Base-by-base conservation (phyloP, 2,888 invertebrate genomes). In the Hirtodrosophila cameraria region DNA sequence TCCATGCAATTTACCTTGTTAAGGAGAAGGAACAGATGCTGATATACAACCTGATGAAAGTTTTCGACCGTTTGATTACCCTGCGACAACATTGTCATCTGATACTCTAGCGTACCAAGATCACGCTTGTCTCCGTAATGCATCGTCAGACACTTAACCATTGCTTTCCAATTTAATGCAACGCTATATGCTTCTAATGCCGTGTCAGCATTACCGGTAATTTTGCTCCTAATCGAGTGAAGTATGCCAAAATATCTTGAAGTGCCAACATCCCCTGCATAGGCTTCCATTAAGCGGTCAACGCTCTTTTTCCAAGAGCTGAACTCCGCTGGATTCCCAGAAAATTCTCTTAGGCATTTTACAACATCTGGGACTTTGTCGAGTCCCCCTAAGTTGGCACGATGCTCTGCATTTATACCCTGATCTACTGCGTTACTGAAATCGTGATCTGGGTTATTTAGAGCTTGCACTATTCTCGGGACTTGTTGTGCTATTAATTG, bases 1-100 rank as follows among this genome's bases (percentile, higher is more conserved):
- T 35, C 23, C 46, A 35, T 35, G 8, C 25, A 46, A 5, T 15
- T 23, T 3, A 45, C 20, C 3, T 33, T 33, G 8, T 25, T 46
- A 2, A 25, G 2, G 0, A 33, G 33, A 3, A 31, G 41, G 3
- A n/a, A 28, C 15, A 41, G 41, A 9, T 35, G 23, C 13, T 45
- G 12, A n/a, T 35, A 9, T 3, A 35, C 18, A 2, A 6, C 16
- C 18, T 35, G 18, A 5, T 35, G 15, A 9, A 35, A 35, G 5
- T 18, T 2, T 35, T 35, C n/a, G 2, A n/a, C n/a, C n/a, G n/a
- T n/a, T n/a, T n/a, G n/a, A n/a, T n/a, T n/a, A n/a, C n/a, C n/a
- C n/a, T n/a, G n/a, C n/a, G n/a, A n/a, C n/a, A n/a, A n/a, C n/a
- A n/a, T n/a, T n/a, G n/a, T n/a, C n/a, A n/a, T n/a, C n/a, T n/a